A percentile compares a stretch with the other conserved stretches of the same genome.
These are phyloP conservation scores for Entomobrya proxima DNA, from an alignment of 2,888 invertebrate species.

Conservation along the genomic window DNA sequence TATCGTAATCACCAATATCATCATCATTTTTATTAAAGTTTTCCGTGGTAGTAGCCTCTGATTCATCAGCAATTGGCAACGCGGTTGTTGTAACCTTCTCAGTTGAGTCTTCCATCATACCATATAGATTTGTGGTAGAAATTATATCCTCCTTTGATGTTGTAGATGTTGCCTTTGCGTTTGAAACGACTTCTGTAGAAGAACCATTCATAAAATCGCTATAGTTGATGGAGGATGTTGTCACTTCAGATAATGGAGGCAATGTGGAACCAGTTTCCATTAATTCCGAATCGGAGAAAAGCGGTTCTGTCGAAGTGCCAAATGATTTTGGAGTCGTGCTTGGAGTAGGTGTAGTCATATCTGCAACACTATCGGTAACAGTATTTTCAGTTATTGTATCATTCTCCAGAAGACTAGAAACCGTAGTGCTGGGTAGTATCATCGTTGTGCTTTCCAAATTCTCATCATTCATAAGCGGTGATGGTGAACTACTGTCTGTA, in stretches of 20 bases:
- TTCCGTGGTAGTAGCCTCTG: neutral
- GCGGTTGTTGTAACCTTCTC: too few species aligned
- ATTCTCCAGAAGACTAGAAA: neutral
- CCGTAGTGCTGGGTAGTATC: too few species aligned
- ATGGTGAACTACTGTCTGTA: too few species aligned
- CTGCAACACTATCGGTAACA: neutral
- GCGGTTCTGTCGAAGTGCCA: neutral
- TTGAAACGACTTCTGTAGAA: neutral
- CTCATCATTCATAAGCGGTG: too few species aligned
- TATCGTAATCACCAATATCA: neutral
- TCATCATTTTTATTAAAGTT: neutral
- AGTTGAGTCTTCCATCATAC: too few species aligned
- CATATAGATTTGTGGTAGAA: too few species aligned
- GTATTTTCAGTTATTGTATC: neutral
- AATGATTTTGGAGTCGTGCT: neutral
- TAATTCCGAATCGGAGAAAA: neutral
- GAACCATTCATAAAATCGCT: neutral
- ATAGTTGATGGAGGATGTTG: neutral
- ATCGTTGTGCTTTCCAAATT: too few species aligned
- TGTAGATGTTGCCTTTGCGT: neutral
- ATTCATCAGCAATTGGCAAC: neutral
- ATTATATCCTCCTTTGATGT: too few species aligned
- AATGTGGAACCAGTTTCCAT: neutral
- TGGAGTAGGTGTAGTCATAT: slow-evolving; percentile 2
- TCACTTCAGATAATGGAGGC: neutral